Evolutionary conservation across 2,797 vertebrate genomes (phyloP), one percentile per base, ranked within the genome.

Genomic region (Pampus argenteus): DNA sequence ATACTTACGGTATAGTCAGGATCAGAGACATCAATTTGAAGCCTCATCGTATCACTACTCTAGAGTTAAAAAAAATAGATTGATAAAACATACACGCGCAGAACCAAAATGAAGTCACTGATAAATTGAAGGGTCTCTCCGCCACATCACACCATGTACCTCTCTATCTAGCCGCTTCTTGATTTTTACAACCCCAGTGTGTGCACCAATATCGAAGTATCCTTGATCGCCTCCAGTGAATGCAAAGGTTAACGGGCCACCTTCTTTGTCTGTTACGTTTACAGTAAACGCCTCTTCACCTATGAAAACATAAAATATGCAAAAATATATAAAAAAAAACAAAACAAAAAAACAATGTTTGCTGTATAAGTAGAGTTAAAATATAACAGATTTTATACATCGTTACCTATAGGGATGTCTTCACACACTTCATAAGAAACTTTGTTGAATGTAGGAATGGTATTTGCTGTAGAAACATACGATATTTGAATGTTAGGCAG

Each of bases 271-370:
- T 38, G 0, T 0, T 25, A 95, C 97, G 0, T 0, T 0, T 58
- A 99, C 85, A 66, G 51, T 80, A 79, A 98, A 98, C 26, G 91
- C 95, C 18, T 0, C 0, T 0, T 0, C 0, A 25, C 0, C 97
- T 99, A 58, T 51, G 18, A 20, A 70, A 60, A 58, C 11, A 68
- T n/a, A n/a, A n/a, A n/a, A n/a, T n/a, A n/a, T n/a, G n/a, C n/a
- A n/a, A n/a, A n/a, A n/a, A n/a, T n/a, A n/a, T n/a, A n/a, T n/a
- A n/a, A n/a, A n/a, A n/a, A n/a, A 20, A 70, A 60, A 58, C 11
- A 68, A 2, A 38, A 54, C 26, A 57, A 18, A 3, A 47, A 40
- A 6, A 23, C n/a, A 52, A 59, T 6, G 1, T 29, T 14, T 25
- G 2, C 9, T 36, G 4, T 51, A 23, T 15, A 54, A 48, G 4